These are phyloP conservation scores for Notolabrus celidotus DNA, from an alignment of 2,797 vertebrate species.

Conservation along the genomic window DNA sequence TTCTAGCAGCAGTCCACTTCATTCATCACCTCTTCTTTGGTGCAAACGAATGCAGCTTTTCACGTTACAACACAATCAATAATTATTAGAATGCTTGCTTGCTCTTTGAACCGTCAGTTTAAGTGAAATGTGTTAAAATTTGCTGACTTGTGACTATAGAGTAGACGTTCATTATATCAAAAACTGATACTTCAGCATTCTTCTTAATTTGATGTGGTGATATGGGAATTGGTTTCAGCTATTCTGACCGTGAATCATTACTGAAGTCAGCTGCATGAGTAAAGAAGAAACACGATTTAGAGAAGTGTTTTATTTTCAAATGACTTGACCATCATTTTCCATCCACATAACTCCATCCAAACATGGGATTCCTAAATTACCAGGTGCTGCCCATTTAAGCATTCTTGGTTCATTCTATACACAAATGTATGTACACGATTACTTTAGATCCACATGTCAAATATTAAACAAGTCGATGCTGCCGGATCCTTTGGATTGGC, in stretches of 20 bases:
- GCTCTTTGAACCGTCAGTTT: too few species aligned
- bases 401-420: slow-evolving; percentile 74
- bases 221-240: not conserved
- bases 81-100: too few species aligned
- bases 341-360: slow-evolving; percentile 59
- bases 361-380: slow-evolving; percentile 53
- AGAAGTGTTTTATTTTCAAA: slow-evolving; percentile 75
- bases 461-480: slow-evolving; percentile 51
- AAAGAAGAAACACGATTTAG: slow-evolving; percentile 43
- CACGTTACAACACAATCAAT: too few species aligned
- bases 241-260: not conserved
- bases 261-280: not conserved
- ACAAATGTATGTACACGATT: slow-evolving; percentile 79
- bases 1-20: too few species aligned
- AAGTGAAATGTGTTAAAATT: too few species aligned
- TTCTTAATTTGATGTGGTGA: too few species aligned
- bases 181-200: too few species aligned
- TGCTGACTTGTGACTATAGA: too few species aligned
- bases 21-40: too few species aligned
- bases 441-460: slow-evolving; percentile 58
- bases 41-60: too few species aligned
- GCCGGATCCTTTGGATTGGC: slow-evolving; percentile 75
- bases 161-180: too few species aligned
- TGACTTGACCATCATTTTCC: slow-evolving; percentile 56
- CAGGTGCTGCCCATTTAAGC: slow-evolving; percentile 60